These are phyloP conservation scores for Arenicola marina DNA, from an alignment of 2,888 invertebrate genomes.

Conservation along the genomic window DNA sequence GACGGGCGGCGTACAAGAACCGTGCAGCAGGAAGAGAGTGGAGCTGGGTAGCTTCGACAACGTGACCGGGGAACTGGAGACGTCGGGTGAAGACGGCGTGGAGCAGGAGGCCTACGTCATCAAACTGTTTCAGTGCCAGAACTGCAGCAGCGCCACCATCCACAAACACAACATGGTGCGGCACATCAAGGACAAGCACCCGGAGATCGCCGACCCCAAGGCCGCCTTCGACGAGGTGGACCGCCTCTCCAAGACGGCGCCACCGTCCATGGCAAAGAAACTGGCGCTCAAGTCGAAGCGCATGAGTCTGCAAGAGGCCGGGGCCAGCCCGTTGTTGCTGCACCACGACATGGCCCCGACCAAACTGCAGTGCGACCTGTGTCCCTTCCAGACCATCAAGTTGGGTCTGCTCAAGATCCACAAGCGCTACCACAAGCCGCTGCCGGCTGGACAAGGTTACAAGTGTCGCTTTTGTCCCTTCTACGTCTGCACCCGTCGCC, in stretches of 20 bases:
- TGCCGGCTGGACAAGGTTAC: conserved; percentile 71
- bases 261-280: too few relatives aligned
- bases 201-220: conserved; percentile 1
- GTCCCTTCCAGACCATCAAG: conserved; percentile 68
- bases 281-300: too few relatives aligned
- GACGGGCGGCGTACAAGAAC: background rate
- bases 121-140: conserved; percentile 2
- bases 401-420: conserved; percentile 61
- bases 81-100: background rate
- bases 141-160: conserved; percentile 1
- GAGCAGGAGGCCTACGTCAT: background rate
- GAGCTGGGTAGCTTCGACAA: background rate
- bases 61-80: background rate
- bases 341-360: background rate
- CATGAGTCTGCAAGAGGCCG: too few relatives aligned
- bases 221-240: background rate
- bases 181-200: conserved; percentile 9
- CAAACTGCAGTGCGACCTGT: conserved; percentile 68
- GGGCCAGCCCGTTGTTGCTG: background rate
- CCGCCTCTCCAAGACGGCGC: background rate
- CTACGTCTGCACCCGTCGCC: conserved; percentile 67
- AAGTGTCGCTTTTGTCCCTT: conserved; percentile 83
- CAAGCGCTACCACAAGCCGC: conserved; percentile 73
- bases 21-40: background rate
- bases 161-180: conserved; percentile 1